Evolutionary conservation across 2,797 vertebrate genomes (phyloP), one percentile per base, ranked within the genome.

Genomic region (Catharus ustulatus): DNA sequence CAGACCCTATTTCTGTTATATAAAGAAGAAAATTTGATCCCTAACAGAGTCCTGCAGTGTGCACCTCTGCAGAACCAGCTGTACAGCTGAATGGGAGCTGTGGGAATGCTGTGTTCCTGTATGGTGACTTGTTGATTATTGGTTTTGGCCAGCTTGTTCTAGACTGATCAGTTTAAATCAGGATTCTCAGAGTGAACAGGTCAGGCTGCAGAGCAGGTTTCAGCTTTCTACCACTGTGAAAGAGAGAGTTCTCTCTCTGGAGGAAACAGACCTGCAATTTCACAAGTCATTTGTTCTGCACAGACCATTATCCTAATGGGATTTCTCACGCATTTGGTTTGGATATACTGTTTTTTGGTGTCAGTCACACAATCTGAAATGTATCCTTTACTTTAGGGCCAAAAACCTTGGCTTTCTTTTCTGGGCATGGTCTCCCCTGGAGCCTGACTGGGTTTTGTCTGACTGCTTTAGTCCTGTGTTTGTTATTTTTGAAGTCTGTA

Each of bases 281-380:
- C 57, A 74, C 84, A 68, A 64, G 46, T 77, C 11, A 20, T 93
- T 95, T 77, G 42, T 58, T 95, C 78, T 80, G 52, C 18, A 17
- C 6, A 40, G 51, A 21, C 71, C 17, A 20, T 90, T 95, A 57
- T 49, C 62, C 75, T 75, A 38, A 81, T 75, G 64, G 22, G 51
- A 54, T 71, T 95, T 90, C 89, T 86, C 83, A 82, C 63, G 9
- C 48, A 10, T 43, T 76, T 84, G 63, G 17, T 62, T 79, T 76
- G 59, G 55, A 59, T 68, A 13, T 52, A 69, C 29, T 76, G 30
- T 0, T n/a, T 89, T 66, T 59, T 67, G 42, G 48, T 61, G 24
- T 64, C 71, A 74, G 62, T 79, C 64, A 46, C 49, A 63, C 57
- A 74, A 17, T 63, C 48, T 64, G 54, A 43, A 27, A 80, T 57